Conservation (phyloP, 2,797 vertebrate species). For the Enteromius paludinosus region DNA sequence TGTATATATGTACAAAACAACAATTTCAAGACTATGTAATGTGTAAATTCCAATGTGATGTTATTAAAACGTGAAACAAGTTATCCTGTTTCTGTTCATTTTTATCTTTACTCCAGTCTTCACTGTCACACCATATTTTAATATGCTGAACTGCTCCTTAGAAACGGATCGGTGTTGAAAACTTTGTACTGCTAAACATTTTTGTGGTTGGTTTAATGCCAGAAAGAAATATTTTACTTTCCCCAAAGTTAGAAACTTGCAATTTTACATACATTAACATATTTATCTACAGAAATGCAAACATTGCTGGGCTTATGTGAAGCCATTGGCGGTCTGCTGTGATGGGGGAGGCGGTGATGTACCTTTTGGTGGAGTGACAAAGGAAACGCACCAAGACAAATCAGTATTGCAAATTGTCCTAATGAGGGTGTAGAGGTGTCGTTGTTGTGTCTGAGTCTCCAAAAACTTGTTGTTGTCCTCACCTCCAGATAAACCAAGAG, state of each 20-base stretch:
- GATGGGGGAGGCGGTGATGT: not conserved
- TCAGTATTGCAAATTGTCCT: constrained; percentile 7
- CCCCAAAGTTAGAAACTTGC: not conserved
- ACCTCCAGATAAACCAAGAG: not conserved
- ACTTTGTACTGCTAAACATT: not conserved
- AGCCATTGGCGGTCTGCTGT: not conserved
- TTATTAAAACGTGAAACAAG: not conserved
- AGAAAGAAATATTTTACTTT: not conserved
- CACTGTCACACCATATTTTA: not conserved
- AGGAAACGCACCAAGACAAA: not conserved
- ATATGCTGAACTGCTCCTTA: not conserved
- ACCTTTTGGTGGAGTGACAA: constrained; percentile 19
- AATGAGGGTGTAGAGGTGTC: constrained; percentile 14
- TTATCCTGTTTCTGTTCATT: not conserved
- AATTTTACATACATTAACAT: not conserved
- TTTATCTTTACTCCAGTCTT: not conserved
- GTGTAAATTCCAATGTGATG: constrained; percentile 39
- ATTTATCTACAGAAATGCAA: not conserved
- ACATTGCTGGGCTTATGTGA: not conserved
- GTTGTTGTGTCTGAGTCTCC: not conserved
- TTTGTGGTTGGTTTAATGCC: not conserved
- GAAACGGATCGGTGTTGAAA: not conserved
- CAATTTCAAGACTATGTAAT: constrained; percentile 23
- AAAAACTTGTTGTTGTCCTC: constrained; percentile 11
- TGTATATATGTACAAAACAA: constrained; percentile 47